phyloP scores from a whole-genome alignment of 2,797 vertebrate species.

The Podargus strigoides region DNA sequence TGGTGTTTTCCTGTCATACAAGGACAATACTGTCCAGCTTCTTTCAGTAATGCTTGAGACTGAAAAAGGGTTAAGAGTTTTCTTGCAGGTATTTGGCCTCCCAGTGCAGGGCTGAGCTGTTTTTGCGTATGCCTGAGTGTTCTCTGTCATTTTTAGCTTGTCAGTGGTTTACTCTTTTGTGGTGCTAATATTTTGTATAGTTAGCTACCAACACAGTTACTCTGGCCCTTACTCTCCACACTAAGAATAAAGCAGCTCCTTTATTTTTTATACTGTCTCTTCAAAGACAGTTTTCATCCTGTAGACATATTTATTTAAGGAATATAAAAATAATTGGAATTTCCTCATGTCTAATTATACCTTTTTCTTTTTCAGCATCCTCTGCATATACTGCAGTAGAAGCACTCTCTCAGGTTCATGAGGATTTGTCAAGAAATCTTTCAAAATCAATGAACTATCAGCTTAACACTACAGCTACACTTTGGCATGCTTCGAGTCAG shows the following conservation, averaged over 20 bases:
- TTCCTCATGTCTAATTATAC: not conserved
- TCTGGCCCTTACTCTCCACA: not conserved
- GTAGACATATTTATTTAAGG: not conserved
- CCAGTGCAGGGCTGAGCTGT: not conserved
- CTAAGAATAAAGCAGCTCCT: not conserved
- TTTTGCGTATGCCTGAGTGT: not conserved
- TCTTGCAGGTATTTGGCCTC: not conserved
- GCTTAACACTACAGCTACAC: not conserved
- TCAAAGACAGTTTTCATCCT: not conserved
- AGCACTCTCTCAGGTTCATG: not conserved
- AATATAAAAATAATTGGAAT: not conserved
- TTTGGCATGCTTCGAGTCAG: not conserved
- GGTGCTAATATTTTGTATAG: not conserved
- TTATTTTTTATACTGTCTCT: not conserved
- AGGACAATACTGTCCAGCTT: not conserved
- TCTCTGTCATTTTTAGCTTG: not conserved
- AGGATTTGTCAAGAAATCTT: not conserved
- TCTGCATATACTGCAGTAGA: not conserved
- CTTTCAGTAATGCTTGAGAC: not conserved
- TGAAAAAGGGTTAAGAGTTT: not conserved
- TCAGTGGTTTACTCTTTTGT: not conserved
- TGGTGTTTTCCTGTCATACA: not conserved
- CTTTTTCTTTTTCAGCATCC: not conserved
- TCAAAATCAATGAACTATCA: not conserved
- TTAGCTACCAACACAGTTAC: not conserved